phyloP scores from a whole-genome alignment of 2,113 vertebrate genomes.

The Pachypanchax playfairii region DNA sequence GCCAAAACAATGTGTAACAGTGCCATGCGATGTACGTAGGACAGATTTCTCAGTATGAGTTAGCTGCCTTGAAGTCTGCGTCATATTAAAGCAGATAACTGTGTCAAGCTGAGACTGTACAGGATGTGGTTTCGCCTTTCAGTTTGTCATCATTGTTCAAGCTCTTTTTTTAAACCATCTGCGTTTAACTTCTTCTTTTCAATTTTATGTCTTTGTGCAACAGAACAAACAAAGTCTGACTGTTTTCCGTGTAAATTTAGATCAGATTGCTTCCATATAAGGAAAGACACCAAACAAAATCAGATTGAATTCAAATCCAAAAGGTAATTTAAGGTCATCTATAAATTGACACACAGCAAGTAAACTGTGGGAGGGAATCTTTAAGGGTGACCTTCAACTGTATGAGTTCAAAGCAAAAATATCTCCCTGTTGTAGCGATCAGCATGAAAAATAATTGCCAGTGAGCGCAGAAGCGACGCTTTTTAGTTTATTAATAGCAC shows the following conservation, averaged over 20 bases:
- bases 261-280: background rate
- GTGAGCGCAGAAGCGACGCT: background rate
- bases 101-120: constrained; percentile 39
- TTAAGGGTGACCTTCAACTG: constrained; percentile 33
- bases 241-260: background rate
- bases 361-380: constrained; percentile 33
- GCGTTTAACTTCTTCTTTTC: background rate
- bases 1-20: constrained; percentile 11
- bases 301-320: background rate
- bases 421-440: constrained; percentile 8
- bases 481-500: background rate
- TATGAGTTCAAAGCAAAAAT: constrained; percentile 25
- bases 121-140: constrained; percentile 66
- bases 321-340: background rate
- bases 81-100: constrained; percentile 42
- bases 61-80: constrained; percentile 37
- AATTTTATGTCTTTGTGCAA: no score
- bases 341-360: constrained; percentile 11
- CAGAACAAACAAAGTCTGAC: background rate
- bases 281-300: background rate
- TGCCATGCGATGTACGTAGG: constrained; percentile 11
- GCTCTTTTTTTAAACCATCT: background rate
- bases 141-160: constrained; percentile 10
- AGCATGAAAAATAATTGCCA: background rate
- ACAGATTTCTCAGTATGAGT: constrained; percentile 50